Base-by-base conservation (phyloP, 2,888 invertebrate species). In the Caradrina clavipalpis region DNA sequence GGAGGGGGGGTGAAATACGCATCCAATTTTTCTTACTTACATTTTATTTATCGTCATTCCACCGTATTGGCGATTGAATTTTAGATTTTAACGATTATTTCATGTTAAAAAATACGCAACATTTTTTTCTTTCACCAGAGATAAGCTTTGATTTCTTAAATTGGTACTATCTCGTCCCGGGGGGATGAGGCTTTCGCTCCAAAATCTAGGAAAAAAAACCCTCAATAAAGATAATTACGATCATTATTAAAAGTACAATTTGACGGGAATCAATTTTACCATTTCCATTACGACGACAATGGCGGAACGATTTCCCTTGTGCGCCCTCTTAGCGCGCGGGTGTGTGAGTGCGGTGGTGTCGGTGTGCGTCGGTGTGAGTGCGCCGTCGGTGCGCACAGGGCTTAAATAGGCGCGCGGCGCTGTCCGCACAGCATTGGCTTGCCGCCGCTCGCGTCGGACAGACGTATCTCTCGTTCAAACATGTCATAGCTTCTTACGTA, bases 271-370 rank as follows among this genome's bases (percentile, higher is more conserved):
- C 91, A 92, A 94, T 92, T 94, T 93, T 89, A 85, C 84, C 88
- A 86, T 94, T 93, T 90, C 92, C 91, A 94, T 94, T 93, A 93
- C 90, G 83, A 88, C 87, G 92, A 95, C 95, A 95, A 95, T 94
- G 91, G 93, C 83, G 84, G 89, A 87, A 88, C 92, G 92, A 93
- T 94, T 94, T 93, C 89, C 89, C 92, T 88, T 88, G 88, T 90
- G 91, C 92, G 87, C 89, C 89, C 92, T 92, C 93, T 93, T 93
- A 92, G 85, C 81, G 65, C 63, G 90, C 76, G 88, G 57, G 85
- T 79, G 87, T 77, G 87, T 77, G 86, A 70, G 78, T 66, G 76
- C 55, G 60, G 47, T 69, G 45, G 42, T 55, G n/a, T 21, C 60
- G 7, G 69, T 45, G 69, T 50, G 79, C 51, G 66, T 56, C 86